These are phyloP conservation scores for Herpetotheres cachinnans DNA, from an alignment of 2,113 vertebrate genomes.

Conservation along the genomic window DNA sequence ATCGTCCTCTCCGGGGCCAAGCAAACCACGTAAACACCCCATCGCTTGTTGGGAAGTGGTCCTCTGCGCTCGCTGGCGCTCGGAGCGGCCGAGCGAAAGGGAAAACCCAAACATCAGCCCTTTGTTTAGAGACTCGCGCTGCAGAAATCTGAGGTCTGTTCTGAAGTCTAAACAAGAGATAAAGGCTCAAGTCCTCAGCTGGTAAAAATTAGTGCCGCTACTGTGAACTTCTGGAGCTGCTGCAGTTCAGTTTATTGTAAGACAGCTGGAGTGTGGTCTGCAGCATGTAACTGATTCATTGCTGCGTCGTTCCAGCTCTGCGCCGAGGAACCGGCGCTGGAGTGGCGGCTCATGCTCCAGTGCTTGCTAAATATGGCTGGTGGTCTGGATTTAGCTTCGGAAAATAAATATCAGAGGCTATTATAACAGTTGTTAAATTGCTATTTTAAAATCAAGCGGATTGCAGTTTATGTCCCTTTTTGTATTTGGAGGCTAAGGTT, in stretches of 20 bases:
- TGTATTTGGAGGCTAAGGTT: neutral
- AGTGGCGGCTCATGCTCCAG: neutral
- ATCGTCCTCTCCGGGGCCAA: fast-evolving
- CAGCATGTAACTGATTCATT: neutral
- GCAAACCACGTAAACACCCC: neutral
- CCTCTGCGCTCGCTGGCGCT: too few species aligned
- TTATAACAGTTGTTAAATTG: neutral
- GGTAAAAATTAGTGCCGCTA: slow-evolving; percentile 19
- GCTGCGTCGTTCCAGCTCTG: neutral
- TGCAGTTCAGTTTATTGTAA: neutral
- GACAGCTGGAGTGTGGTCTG: neutral
- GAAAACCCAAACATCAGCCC: neutral
- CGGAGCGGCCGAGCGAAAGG: fast-evolving
- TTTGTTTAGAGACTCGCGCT: neutral
- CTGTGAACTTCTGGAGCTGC: slow-evolving; percentile 22
- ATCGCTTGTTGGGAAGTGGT: neutral
- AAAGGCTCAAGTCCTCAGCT: slow-evolving; percentile 24
- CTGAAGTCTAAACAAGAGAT: slow-evolving; percentile 30
- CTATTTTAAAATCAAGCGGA: neutral
- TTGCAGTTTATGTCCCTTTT: neutral
- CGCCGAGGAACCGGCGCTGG: neutral
- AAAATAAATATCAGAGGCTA: neutral
- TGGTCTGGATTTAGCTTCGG: neutral
- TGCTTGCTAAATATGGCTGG: neutral
- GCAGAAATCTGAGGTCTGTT: neutral